Percentiles rank a stretch among this genome's conserved stretches.
Conservation (phyloP, 2,888 invertebrate species). For the Eristalinus sepulchralis region DNA sequence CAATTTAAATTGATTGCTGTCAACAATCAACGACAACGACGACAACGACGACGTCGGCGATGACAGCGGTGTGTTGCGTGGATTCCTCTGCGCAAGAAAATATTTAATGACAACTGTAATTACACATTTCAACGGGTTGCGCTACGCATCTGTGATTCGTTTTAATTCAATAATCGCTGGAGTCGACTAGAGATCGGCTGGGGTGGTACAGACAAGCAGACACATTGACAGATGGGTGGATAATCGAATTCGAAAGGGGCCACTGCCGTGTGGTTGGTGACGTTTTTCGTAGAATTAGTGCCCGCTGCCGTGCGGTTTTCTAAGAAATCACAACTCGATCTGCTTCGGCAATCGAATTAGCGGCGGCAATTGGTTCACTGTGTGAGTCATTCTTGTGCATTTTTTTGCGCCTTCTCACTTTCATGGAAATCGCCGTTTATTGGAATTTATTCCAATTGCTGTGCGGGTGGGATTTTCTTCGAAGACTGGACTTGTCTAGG, state of each 20-base stretch:
- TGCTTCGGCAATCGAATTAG: not conserved
- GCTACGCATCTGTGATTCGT: slow-evolving; percentile 22
- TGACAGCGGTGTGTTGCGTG: not conserved
- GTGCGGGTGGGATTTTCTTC: too few relatives aligned
- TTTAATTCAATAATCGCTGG: slow-evolving; percentile 37
- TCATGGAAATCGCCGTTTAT: not conserved
- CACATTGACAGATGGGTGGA: not conserved
- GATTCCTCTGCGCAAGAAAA: slow-evolving; percentile 34
- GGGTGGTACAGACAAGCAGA: not conserved
- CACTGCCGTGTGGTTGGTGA: not conserved
- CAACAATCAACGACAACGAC: not conserved
- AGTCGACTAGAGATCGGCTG: not conserved
- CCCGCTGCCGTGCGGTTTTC: not conserved
- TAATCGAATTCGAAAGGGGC: not conserved
- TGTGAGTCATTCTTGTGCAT: not conserved
- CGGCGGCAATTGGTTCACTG: not conserved
- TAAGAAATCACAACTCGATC: not conserved
- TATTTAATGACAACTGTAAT: slow-evolving; percentile 52
- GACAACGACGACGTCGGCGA: slow-evolving; percentile 1
- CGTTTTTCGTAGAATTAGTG: not conserved
- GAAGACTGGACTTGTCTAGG: too few relatives aligned
- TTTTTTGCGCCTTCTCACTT: not conserved
- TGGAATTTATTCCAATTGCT: not conserved
- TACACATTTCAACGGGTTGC: slow-evolving; percentile 17
- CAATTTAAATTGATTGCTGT: slow-evolving; percentile 51